Evolutionary conservation across 1,140 invertebrate species (phyloP), one percentile per base, ranked within the genome.

Genomic region (Bombus superbus): DNA sequence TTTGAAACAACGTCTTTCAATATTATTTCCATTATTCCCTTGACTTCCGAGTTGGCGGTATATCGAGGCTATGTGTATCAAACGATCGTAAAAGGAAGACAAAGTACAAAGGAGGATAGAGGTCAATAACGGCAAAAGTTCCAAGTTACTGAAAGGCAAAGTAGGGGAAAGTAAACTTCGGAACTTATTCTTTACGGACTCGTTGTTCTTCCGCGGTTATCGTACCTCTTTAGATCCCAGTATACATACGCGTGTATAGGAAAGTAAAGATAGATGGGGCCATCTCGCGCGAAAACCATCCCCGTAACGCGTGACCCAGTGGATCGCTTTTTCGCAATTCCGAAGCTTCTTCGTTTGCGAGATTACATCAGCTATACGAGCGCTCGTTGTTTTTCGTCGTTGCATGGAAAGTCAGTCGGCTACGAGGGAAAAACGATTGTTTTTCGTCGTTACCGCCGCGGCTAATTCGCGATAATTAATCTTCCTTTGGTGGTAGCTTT

Each of bases 391-490:
- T 79, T 66, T 35, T 38, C 47, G 18, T 44, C n/a, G 44, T 22
- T 59, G 66, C 75, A 76, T 79, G 89, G 53, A 69, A 83, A 72
- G 22, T 13, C 64, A 42, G 57, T 89, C 75, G 74, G 53, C 11
- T 22, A 74, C 28, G 69, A 62, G 35, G 53, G 77, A 62, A 69
- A 73, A 38, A 78, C 38, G 6, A 59, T 40, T 72, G 44, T 71
- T 64, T 81, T 74, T 66, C 62, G 8, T 32, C 62, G 40, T 66
- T 81, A 84, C 82, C 35, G 40, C 22, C 62, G 47, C 83, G 80
- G 35, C 64, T 71, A 73, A 89, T 80, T 71, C 76, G 72, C n/a
- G 15, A 9, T 80, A 11, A 83, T 90, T 80, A 87, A 77, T 84
- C 81, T 78, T 85, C 38, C 66, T 80, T 80, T 79, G 38, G 32